These are phyloP conservation scores for Gymnorhina tibicen DNA, from an alignment of 2,113 vertebrate genomes.

Conservation along the genomic window DNA sequence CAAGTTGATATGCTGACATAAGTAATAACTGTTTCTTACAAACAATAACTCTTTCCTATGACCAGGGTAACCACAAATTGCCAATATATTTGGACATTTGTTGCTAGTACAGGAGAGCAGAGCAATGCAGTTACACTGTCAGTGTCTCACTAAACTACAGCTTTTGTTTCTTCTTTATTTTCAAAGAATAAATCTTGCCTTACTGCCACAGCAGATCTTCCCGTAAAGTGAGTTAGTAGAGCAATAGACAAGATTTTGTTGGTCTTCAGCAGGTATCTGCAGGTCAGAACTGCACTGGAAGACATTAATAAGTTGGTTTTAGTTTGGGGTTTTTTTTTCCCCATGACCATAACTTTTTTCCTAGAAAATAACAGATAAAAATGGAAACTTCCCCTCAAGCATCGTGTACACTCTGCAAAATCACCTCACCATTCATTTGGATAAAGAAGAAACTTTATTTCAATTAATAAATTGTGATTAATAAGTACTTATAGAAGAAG, in stretches of 20 bases:
- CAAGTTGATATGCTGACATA: neutral
- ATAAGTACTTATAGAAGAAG: neutral
- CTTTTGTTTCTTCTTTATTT: neutral
- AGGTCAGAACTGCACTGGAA: neutral
- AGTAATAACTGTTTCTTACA: neutral
- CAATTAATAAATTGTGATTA: neutral
- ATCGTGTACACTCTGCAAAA: neutral
- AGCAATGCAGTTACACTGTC: neutral
- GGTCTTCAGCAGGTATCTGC: neutral
- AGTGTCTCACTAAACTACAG: neutral
- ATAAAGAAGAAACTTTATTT: neutral
- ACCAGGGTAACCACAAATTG: neutral
- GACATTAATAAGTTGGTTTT: neutral
- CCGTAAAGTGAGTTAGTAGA: neutral
- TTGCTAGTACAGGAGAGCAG: neutral
- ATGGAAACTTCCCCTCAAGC: neutral
- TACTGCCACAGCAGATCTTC: neutral
- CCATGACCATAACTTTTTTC: neutral
- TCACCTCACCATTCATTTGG: neutral
- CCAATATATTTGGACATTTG: neutral
- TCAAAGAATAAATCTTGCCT: neutral
- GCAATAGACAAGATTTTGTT: neutral
- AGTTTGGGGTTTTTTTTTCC: accelerated
- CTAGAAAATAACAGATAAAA: neutral
- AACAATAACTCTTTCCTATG: neutral